These are phyloP conservation scores for Lepidothrix coronata DNA, from an alignment of 2,113 vertebrate species.

Conservation along the genomic window DNA sequence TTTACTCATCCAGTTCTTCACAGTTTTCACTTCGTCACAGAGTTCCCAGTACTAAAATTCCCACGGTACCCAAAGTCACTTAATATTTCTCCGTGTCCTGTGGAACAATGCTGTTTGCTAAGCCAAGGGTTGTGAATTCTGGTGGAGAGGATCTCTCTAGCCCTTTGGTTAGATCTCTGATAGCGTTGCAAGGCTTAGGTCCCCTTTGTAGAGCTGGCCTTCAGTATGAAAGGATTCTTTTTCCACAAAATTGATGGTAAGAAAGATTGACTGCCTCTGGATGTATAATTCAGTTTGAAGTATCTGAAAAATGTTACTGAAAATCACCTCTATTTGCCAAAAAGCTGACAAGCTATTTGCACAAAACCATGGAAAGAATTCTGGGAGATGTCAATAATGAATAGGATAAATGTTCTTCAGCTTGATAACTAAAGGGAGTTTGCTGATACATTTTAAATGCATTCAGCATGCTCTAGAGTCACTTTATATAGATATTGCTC, in stretches of 20 bases:
- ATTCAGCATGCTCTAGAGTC: not conserved
- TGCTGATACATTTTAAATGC: constrained; percentile 24
- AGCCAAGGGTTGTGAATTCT: not conserved
- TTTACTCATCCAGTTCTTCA: not conserved
- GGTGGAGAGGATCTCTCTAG: not conserved
- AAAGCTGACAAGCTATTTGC: constrained; percentile 50
- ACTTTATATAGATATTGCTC: not conserved
- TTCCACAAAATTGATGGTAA: constrained; percentile 25
- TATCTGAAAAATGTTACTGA: constrained; percentile 33
- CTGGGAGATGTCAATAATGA: constrained; percentile 48
- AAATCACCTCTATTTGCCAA: constrained; percentile 43
- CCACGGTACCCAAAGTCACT: not conserved
- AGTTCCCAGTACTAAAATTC: not conserved
- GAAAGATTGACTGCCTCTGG: constrained; percentile 27
- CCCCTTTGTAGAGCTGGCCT: not conserved
- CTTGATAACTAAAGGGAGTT: constrained; percentile 21
- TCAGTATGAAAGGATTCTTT: not conserved
- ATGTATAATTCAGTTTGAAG: constrained; percentile 47
- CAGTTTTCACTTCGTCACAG: not conserved
- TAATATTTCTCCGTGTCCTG: not conserved
- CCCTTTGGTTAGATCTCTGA: not conserved
- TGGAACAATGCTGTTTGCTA: not conserved
- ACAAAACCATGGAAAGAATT: constrained; percentile 17
- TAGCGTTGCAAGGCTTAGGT: not conserved
- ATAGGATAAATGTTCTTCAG: constrained; percentile 33